Conservation (phyloP, 2,113 vertebrate genomes). For the Lontra canadensis region DNA sequence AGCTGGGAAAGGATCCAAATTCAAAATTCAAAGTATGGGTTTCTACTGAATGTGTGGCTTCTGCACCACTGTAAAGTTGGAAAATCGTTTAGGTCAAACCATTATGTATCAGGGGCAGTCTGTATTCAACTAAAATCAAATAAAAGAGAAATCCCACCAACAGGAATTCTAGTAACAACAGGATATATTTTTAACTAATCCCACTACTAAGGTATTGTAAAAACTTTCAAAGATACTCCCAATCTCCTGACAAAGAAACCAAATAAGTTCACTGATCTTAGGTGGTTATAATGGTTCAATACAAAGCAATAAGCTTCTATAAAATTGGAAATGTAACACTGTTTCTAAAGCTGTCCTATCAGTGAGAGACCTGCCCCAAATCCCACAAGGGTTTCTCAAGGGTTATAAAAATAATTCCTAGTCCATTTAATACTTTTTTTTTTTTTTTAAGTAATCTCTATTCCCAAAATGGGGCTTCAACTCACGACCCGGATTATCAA, state of each 20-base stretch:
- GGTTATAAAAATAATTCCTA: neutral
- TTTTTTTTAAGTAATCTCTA: neutral
- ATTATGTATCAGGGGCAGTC: neutral
- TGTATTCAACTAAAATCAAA: neutral
- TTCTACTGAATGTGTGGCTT: neutral
- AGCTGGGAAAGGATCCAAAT: neutral
- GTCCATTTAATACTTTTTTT: neutral
- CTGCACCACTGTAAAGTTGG: neutral
- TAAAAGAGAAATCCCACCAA: neutral
- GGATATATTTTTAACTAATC: neutral
- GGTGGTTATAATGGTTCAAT: neutral
- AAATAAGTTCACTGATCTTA: neutral
- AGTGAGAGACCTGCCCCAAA: neutral
- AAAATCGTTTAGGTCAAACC: neutral
- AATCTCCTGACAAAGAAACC: conserved; percentile 3
- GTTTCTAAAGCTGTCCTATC: neutral
- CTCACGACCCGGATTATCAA: neutral
- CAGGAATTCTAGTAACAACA: neutral
- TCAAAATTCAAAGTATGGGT: neutral
- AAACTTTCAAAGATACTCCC: neutral
- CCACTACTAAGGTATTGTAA: neutral
- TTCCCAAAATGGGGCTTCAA: neutral
- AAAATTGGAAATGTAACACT: neutral
- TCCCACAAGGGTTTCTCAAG: neutral
- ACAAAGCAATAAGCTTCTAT: neutral